phyloP scores from a whole-genome alignment of 2,888 invertebrate genomes.

The Trachelus troglodyta region DNA sequence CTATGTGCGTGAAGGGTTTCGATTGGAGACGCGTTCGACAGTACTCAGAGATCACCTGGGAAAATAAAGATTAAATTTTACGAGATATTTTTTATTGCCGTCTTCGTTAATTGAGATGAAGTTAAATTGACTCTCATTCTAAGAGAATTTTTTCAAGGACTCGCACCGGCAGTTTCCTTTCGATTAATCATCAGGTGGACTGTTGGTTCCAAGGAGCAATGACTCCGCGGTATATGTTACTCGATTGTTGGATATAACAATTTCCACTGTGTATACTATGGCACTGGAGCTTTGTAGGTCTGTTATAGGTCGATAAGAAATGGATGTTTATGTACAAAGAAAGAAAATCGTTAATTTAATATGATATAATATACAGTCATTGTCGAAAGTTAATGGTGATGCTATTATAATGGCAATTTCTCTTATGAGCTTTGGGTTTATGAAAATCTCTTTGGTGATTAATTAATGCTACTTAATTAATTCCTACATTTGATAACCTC shows the following conservation, averaged over 20 bases:
- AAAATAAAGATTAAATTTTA: constrained; percentile 30
- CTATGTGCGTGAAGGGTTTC: constrained; percentile 73
- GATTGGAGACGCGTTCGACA: constrained; percentile 69
- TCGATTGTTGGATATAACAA: not conserved
- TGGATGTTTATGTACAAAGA: not conserved
- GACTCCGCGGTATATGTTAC: not conserved
- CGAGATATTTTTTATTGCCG: not conserved
- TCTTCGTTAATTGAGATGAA: not conserved
- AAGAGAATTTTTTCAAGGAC: not conserved
- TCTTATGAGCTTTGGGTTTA: not conserved
- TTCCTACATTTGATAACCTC: not conserved
- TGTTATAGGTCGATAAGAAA: not conserved
- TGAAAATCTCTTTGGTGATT: not conserved
- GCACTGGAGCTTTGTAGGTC: not conserved
- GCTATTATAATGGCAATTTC: not conserved
- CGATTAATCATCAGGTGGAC: not conserved
- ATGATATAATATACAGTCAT: not conserved
- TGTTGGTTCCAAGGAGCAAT: not conserved
- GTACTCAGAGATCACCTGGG: constrained; percentile 72
- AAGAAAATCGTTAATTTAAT: not conserved
- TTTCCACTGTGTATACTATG: not conserved
- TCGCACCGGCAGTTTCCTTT: not conserved
- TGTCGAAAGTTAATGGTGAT: not conserved
- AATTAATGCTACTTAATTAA: not conserved
- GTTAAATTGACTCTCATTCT: not conserved